Percentiles rank a stretch among this genome's conserved stretches.
phyloP scores from a whole-genome alignment of 2,888 invertebrate species.

The Corythucha ciliata region DNA sequence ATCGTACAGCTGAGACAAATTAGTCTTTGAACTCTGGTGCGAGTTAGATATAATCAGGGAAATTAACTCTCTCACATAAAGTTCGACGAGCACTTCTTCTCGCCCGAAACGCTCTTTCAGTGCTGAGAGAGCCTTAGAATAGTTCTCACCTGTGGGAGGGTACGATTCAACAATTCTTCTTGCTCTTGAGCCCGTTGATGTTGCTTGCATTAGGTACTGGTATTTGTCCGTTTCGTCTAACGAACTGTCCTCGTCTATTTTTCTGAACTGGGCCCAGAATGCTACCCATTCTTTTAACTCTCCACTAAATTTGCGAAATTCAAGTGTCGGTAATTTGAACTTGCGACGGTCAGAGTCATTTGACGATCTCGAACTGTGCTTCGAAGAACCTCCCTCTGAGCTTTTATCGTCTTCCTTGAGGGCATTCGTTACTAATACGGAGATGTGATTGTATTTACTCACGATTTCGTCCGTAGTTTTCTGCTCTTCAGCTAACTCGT shows the following conservation, averaged over 20 bases:
- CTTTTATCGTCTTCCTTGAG: too few relatives aligned
- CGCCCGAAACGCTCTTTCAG: constrained; percentile 31
- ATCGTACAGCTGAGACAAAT: constrained; percentile 33
- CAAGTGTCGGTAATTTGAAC: too few relatives aligned
- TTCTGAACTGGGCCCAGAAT: constrained; percentile 36
- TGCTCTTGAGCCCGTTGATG: constrained; percentile 31
- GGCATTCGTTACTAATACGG: too few relatives aligned
- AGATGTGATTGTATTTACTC: too few relatives aligned
- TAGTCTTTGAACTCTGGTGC: not conserved
- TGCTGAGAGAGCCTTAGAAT: constrained; percentile 33
- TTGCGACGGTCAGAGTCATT: too few relatives aligned
- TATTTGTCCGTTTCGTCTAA: constrained; percentile 33
- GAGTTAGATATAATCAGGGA: constrained; percentile 35
- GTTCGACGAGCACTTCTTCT: constrained; percentile 35
- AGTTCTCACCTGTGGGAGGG: constrained; percentile 35
- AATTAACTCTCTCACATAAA: constrained; percentile 37
- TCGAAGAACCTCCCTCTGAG: too few relatives aligned
- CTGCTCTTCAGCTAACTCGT: too few relatives aligned
- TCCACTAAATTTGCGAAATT: constrained; percentile 34
- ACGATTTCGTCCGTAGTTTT: too few relatives aligned
- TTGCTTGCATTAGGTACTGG: constrained; percentile 33
- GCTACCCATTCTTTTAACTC: constrained; percentile 33
- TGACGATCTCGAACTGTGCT: too few relatives aligned
- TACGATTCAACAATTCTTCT: constrained; percentile 33
- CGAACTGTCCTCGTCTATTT: constrained; percentile 33